A percentile compares a stretch with the other conserved stretches of the same genome.
Conservation (phyloP, 2,888 invertebrate genomes). For the Amblyteles armatorius region DNA sequence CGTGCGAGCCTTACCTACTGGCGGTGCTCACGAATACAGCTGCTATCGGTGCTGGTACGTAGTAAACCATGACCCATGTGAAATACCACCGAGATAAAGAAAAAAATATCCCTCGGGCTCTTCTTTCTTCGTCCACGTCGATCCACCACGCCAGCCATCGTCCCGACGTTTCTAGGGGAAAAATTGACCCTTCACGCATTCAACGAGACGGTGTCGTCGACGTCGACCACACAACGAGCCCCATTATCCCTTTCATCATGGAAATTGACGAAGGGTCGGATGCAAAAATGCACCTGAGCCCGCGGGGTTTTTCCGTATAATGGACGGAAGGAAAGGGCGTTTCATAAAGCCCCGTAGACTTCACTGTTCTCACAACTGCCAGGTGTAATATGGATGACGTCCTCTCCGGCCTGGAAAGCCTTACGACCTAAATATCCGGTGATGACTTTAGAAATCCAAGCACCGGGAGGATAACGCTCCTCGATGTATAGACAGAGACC, state of each 20-base stretch:
- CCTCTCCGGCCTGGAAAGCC: not conserved
- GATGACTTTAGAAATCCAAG: slow-evolving; percentile 32
- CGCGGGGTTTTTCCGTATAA: slow-evolving; percentile 8
- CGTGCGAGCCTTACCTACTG: not conserved
- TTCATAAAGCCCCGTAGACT: not conserved
- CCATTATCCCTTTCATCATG: slow-evolving; percentile 30
- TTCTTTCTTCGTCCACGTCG: slow-evolving; percentile 27
- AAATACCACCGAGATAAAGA: slow-evolving; percentile 7
- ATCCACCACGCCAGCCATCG: not conserved
- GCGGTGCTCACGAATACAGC: slow-evolving; percentile 18
- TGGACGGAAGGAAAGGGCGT: slow-evolving; percentile 2
- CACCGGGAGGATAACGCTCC: slow-evolving; percentile 3
- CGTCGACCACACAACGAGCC: not conserved
- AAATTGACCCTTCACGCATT: slow-evolving; percentile 31
- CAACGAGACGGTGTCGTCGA: not conserved
- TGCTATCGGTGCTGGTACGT: slow-evolving; percentile 28
- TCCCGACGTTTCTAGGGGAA: not conserved
- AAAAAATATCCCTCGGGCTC: not conserved
- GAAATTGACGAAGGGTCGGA: slow-evolving; percentile 44
- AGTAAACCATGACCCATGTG: slow-evolving; percentile 36
- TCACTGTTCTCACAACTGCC: slow-evolving; percentile 16
- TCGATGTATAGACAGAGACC: not conserved
- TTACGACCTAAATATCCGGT: slow-evolving; percentile 34
- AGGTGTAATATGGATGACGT: slow-evolving; percentile 18
- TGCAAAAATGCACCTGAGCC: slow-evolving; percentile 29